A percentile compares a stretch with the other conserved stretches of the same genome.
Evolutionary conservation across 2,888 invertebrate species (phyloP).

Genomic region (Podabrus alpinus): DNA sequence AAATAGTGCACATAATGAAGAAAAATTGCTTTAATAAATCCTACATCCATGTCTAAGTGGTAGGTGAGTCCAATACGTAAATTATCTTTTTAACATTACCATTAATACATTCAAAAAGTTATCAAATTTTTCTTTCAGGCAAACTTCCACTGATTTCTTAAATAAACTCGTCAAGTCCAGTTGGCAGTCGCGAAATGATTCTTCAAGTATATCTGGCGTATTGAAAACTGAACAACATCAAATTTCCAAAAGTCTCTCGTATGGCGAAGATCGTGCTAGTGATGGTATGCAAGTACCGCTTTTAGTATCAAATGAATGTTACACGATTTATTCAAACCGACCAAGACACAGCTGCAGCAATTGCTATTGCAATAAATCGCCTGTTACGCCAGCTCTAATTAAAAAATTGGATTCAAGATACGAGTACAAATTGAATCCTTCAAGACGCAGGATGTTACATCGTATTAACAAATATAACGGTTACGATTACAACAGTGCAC

Average conservation of each 20-base stretch:
- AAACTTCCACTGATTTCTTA: neutral
- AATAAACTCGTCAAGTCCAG: neutral
- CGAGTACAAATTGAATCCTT: neutral
- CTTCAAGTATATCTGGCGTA: conserved; percentile 40
- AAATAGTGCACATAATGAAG: neutral
- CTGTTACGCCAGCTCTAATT: conserved; percentile 1
- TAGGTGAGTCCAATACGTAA: neutral
- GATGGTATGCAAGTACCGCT: neutral
- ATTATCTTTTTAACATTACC: neutral
- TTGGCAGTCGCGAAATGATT: conserved; percentile 37
- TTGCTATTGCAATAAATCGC: conserved; percentile 16
- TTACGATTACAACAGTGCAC: neutral
- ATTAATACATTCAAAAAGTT: no score
- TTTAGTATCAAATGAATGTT: conserved; percentile 3
- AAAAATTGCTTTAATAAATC: neutral
- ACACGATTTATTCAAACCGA: neutral
- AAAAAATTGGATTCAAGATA: neutral
- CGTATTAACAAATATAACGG: neutral
- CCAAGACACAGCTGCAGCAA: neutral
- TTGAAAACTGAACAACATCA: conserved; percentile 16
- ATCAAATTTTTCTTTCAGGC: neutral
- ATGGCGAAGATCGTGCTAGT: neutral
- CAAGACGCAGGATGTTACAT: neutral
- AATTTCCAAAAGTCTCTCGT: neutral
- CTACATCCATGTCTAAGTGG: neutral